Conservation (phyloP, 1,140 invertebrate genomes). For the Heliconius himera region DNA sequence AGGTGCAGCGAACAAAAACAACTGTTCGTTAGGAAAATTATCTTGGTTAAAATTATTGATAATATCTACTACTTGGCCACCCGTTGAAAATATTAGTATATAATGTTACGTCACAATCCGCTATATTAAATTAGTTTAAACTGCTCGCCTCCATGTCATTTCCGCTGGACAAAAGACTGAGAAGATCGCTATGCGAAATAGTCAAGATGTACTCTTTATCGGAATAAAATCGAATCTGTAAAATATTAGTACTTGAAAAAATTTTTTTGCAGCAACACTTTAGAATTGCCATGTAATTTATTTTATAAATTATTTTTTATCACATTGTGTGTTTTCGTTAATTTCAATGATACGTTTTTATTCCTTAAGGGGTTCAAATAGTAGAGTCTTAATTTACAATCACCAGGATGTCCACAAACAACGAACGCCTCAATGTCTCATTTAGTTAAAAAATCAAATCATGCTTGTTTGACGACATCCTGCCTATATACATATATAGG, state of each 20-base stretch:
- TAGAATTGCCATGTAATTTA: background rate
- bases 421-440: constrained; percentile 25
- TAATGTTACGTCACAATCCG: constrained; percentile 3
- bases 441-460: constrained; percentile 31
- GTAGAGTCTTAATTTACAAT: constrained; percentile 37
- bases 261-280: background rate
- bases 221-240: constrained; percentile 15
- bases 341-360: background rate
- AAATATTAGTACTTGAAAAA: background rate
- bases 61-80: background rate
- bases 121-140: constrained; percentile 3
- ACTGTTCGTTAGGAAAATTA: constrained; percentile 34
- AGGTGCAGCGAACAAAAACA: constrained; percentile 39
- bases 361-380: background rate
- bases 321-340: background rate
- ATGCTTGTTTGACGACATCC: constrained; percentile 62
- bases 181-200: constrained; percentile 59
- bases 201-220: constrained; percentile 45
- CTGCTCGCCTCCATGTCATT: constrained; percentile 51
- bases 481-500: constrained; percentile 51
- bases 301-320: background rate
- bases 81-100: background rate
- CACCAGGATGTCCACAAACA: constrained; percentile 61
- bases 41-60: background rate
- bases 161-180: constrained; percentile 71